Percentiles rank a stretch among this genome's conserved stretches.
These are phyloP conservation scores for Vireo altiloquus DNA, from an alignment of 2,113 vertebrate species.

Conservation along the genomic window DNA sequence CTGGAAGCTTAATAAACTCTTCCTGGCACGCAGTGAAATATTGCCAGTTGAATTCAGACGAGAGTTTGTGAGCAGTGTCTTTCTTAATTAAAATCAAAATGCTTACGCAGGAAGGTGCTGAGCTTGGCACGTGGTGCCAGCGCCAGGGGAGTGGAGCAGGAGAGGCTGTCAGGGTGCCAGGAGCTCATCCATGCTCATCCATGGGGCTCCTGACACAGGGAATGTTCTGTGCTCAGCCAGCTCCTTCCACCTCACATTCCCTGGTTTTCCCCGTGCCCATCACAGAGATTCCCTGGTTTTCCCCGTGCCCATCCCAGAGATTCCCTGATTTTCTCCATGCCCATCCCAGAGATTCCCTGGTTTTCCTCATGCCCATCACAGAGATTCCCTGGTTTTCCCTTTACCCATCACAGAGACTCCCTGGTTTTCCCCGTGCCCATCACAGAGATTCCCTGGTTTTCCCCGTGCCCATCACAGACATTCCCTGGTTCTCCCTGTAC, in stretches of 20 bases:
- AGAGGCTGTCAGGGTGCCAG: neutral
- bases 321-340: too few species aligned
- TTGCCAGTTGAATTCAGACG: conserved; percentile 44
- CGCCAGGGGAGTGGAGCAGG: neutral
- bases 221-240: neutral
- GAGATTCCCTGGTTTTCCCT: too few species aligned
- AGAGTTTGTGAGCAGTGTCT: conserved; percentile 41
- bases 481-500: too few species aligned
- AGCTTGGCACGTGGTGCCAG: neutral
- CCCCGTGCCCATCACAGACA: neutral
- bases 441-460: too few species aligned
- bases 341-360: too few species aligned
- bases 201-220: fast-evolving
- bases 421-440: neutral
- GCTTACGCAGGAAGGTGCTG: neutral
- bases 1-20: conserved; percentile 56
- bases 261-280: neutral
- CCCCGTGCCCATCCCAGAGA: neutral
- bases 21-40: conserved; percentile 60
- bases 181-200: neutral
- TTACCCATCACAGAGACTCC: neutral
- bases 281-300: too few species aligned
- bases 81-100: conserved; percentile 55
- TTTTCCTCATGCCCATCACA: neutral
- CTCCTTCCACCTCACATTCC: too few species aligned